Conservation (phyloP, 2,888 invertebrate genomes). For the Cryptophagus acutangulus region DNA sequence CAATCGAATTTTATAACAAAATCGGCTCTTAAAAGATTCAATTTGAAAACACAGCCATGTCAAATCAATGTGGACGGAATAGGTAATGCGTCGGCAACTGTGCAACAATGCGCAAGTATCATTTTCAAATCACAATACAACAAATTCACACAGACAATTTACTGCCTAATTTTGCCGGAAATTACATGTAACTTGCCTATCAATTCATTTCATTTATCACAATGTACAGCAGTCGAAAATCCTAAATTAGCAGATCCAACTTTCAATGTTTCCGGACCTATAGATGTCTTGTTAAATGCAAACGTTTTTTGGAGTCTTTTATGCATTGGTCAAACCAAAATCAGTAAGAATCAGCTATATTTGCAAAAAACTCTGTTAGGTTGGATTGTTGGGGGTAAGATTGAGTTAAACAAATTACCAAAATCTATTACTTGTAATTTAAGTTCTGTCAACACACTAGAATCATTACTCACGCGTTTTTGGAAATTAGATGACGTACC, state of each 20-base stretch:
- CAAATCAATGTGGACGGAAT: not conserved
- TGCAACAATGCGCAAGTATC: not conserved
- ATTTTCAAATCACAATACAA: constrained; percentile 3
- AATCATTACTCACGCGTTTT: constrained; percentile 8
- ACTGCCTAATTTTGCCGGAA: constrained; percentile 5
- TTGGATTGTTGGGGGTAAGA: constrained; percentile 13
- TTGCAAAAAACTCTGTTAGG: constrained; percentile 14
- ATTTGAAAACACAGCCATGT: too few species aligned
- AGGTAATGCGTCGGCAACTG: not conserved
- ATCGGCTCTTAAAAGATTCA: not conserved
- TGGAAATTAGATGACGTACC: constrained; percentile 12
- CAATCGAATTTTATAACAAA: constrained; percentile 9
- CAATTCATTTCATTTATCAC: not conserved
- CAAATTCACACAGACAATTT: constrained; percentile 1
- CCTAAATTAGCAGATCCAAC: constrained; percentile 11
- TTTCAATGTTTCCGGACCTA: not conserved
- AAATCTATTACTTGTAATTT: not conserved
- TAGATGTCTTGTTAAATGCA: constrained; percentile 8
- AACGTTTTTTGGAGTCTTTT: constrained; percentile 1
- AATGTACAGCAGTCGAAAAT: constrained; percentile 1
- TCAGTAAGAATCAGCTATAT: constrained; percentile 6
- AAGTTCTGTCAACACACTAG: not conserved
- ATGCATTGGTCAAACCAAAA: constrained; percentile 8
- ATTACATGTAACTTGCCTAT: constrained; percentile 8
- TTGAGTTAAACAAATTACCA: not conserved